Percentiles rank a stretch among this genome's conserved stretches.
Conservation (phyloP, 2,888 invertebrate genomes). For the Lacanobia wlatinum region DNA sequence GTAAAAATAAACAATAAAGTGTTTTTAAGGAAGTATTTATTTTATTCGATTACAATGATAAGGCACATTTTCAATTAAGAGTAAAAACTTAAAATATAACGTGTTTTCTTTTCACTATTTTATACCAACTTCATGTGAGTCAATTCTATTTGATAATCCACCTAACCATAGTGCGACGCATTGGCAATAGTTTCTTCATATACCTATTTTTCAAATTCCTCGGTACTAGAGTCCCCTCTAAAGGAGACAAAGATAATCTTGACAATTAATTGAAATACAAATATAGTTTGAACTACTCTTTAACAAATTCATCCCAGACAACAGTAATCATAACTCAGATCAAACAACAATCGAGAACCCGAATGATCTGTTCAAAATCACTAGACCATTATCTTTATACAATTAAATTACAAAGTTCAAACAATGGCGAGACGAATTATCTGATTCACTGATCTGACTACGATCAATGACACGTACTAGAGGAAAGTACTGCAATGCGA, state of each 20-base stretch:
- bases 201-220: too few species aligned
- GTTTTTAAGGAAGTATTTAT: too few species aligned
- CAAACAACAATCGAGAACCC: slow-evolving; percentile 19
- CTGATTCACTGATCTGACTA: slow-evolving; percentile 35
- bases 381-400: slow-evolving; percentile 32
- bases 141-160: too few species aligned
- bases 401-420: slow-evolving; percentile 45
- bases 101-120: too few species aligned
- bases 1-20: too few species aligned
- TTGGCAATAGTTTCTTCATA: too few species aligned
- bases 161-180: too few species aligned
- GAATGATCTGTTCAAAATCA: slow-evolving; percentile 29
- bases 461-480: slow-evolving; percentile 7
- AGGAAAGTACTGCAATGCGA: neutral
- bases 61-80: too few species aligned
- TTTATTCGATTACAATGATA: too few species aligned
- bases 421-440: slow-evolving; percentile 41
- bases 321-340: slow-evolving; percentile 5
- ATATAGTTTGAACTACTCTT: slow-evolving; percentile 16
- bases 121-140: too few species aligned
- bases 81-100: too few species aligned
- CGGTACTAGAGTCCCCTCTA: too few species aligned
- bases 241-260: neutral
- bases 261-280: slow-evolving; percentile 1
- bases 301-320: slow-evolving; percentile 15